These are phyloP conservation scores for Rhadinocentrus ornatus DNA, from an alignment of 2,797 vertebrate species.

Conservation along the genomic window DNA sequence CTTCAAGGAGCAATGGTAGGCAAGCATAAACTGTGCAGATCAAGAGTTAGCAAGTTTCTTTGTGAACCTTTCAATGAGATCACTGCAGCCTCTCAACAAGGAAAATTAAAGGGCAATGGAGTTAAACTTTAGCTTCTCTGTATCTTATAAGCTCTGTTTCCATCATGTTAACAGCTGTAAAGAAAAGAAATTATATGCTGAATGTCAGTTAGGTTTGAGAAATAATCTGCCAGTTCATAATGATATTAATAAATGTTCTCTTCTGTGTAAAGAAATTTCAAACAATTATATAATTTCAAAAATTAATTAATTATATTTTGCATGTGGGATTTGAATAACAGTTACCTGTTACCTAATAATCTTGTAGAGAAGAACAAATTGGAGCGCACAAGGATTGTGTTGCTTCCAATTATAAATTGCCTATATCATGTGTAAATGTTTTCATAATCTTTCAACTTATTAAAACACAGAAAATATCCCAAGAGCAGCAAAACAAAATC, in stretches of 20 bases:
- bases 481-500: constrained; percentile 31
- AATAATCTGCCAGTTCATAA: background rate
- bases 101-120: background rate
- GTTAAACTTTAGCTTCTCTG: constrained; percentile 6
- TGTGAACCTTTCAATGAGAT: constrained; percentile 8
- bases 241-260: too few relatives aligned
- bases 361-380: constrained; percentile 60
- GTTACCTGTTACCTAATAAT: constrained; percentile 40
- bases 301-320: constrained; percentile 38
- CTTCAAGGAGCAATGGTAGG: constrained; percentile 15
- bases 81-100: background rate
- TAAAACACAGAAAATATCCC: constrained; percentile 44
- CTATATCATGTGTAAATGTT: constrained; percentile 51
- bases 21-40: background rate
- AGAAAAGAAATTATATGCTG: background rate
- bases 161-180: background rate
- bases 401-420: constrained; percentile 32
- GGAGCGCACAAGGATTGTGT: constrained; percentile 41
- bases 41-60: background rate
- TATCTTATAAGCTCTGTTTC: background rate
- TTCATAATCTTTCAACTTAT: constrained; percentile 43
- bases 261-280: background rate
- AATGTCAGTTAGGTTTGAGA: background rate
- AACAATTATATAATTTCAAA: background rate
- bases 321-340: constrained; percentile 10